Conservation (phyloP, 2,888 invertebrate genomes). For the Cheiracanthium punctorium region DNA sequence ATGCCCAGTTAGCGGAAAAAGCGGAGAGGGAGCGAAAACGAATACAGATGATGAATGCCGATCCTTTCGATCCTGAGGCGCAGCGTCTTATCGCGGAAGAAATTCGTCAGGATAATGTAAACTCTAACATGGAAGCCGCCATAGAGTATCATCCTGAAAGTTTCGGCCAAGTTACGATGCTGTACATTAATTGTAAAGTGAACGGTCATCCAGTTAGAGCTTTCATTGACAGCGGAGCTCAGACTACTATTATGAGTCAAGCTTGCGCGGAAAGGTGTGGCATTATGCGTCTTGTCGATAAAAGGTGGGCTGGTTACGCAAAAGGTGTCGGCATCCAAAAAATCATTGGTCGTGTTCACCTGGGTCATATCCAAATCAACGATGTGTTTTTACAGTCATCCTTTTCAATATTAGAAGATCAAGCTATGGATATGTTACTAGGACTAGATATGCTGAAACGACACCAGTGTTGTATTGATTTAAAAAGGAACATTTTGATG, state of each 20-base stretch:
- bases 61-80: slow-evolving; percentile 96
- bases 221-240: slow-evolving; percentile 97
- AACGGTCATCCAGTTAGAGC: slow-evolving; percentile 98
- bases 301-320: slow-evolving; percentile 95
- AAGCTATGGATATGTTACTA: slow-evolving; percentile 98
- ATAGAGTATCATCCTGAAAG: slow-evolving; percentile 99
- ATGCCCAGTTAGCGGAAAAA: slow-evolving; percentile 88
- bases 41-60: slow-evolving; percentile 91
- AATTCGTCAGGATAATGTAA: slow-evolving; percentile 90
- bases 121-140: slow-evolving; percentile 98
- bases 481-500: slow-evolving; percentile 88
- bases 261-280: slow-evolving; percentile 93
- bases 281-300: slow-evolving; percentile 81
- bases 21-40: slow-evolving; percentile 89
- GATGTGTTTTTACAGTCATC: slow-evolving; percentile 95
- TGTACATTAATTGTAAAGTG: slow-evolving; percentile 96
- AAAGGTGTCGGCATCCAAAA: slow-evolving; percentile 96
- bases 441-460: slow-evolving; percentile 98
- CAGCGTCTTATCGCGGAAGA: slow-evolving; percentile 96
- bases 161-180: slow-evolving; percentile 97
- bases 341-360: slow-evolving; percentile 96
- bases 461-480: slow-evolving; percentile 96
- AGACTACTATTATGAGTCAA: slow-evolving; percentile 98
- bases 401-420: slow-evolving; percentile 96
- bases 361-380: slow-evolving; percentile 96